Conservation (phyloP, 2,113 vertebrate species). For the Mungos mungo region DNA sequence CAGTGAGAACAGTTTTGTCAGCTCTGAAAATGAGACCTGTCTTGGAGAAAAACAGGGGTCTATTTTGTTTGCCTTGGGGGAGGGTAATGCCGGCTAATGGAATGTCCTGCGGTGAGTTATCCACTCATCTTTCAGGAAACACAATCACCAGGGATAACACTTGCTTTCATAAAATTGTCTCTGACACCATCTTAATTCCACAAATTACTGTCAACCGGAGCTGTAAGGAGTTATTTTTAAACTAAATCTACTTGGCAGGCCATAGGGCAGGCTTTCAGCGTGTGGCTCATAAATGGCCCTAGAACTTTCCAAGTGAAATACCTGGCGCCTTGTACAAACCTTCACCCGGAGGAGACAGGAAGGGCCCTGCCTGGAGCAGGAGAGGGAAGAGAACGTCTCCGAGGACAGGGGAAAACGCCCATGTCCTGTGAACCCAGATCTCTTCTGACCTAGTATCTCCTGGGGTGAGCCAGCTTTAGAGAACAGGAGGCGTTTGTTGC, state of each 20-base stretch:
- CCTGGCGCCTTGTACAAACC: background rate
- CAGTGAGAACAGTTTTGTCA: slow-evolving; percentile 32
- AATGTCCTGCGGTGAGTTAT: background rate
- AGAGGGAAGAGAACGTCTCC: accelerated
- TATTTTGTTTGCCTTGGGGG: background rate
- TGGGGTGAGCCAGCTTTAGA: background rate
- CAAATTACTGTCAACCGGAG: slow-evolving; percentile 72
- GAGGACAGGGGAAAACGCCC: background rate
- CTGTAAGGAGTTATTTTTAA: slow-evolving; percentile 67
- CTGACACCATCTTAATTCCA: slow-evolving; percentile 69
- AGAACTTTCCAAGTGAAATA: slow-evolving; percentile 1
- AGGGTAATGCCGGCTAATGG: background rate
- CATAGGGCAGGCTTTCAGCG: slow-evolving; percentile 36
- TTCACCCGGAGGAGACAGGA: background rate
- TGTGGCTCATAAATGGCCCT: slow-evolving; percentile 14
- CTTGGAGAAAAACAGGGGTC: slow-evolving; percentile 4
- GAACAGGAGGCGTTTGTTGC: background rate
- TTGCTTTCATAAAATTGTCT: slow-evolving; percentile 66
- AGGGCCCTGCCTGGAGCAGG: too few relatives aligned
- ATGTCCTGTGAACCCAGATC: background rate
- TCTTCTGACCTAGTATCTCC: background rate
- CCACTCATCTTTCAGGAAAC: slow-evolving; percentile 62
- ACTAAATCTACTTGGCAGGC: slow-evolving; percentile 63
- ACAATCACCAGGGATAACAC: slow-evolving; percentile 49
- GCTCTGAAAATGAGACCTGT: slow-evolving; percentile 40